A percentile compares a stretch with the other conserved stretches of the same genome.
Evolutionary conservation across 2,113 vertebrate species (phyloP).

Genomic region (Anolis carolinensis): DNA sequence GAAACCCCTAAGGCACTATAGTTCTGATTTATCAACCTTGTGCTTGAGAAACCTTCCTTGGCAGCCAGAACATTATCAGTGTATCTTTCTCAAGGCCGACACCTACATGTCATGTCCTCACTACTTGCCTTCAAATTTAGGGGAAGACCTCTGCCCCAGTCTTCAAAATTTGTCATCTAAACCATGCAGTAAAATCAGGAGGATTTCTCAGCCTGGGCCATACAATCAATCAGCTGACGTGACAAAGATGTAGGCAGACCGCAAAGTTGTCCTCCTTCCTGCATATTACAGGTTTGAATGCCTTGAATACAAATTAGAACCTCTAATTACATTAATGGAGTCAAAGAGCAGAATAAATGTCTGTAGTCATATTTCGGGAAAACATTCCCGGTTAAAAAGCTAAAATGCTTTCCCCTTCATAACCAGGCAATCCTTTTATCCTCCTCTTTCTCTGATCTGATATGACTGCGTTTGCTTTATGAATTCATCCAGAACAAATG

Average conservation of each 20-base stretch:
- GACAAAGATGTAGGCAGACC: constrained; percentile 49
- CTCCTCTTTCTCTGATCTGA: constrained; percentile 45
- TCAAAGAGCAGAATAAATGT: constrained; percentile 57
- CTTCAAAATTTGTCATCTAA: background rate
- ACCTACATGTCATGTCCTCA: no score
- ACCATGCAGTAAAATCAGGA: constrained; percentile 3
- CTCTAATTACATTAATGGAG: constrained; percentile 46
- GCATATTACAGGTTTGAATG: constrained; percentile 53
- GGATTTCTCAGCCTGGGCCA: constrained; percentile 7
- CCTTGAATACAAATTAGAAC: constrained; percentile 57
- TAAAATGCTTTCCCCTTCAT: constrained; percentile 33
- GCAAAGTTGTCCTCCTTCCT: constrained; percentile 47
- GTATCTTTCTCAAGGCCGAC: background rate
- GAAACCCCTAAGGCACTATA: background rate
- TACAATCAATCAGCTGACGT: constrained; percentile 44
- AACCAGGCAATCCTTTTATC: constrained; percentile 47
- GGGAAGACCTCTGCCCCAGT: background rate
- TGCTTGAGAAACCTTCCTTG: background rate
- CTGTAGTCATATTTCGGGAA: constrained; percentile 45
- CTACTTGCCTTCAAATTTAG: background rate
- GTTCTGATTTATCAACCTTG: no score
- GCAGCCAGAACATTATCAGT: background rate
- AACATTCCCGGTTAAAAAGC: constrained; percentile 45
- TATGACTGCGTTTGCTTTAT: constrained; percentile 48
- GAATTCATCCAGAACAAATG: constrained; percentile 23